Conservation (phyloP, 2,797 vertebrate genomes). For the Pangasius sanitwongsei region DNA sequence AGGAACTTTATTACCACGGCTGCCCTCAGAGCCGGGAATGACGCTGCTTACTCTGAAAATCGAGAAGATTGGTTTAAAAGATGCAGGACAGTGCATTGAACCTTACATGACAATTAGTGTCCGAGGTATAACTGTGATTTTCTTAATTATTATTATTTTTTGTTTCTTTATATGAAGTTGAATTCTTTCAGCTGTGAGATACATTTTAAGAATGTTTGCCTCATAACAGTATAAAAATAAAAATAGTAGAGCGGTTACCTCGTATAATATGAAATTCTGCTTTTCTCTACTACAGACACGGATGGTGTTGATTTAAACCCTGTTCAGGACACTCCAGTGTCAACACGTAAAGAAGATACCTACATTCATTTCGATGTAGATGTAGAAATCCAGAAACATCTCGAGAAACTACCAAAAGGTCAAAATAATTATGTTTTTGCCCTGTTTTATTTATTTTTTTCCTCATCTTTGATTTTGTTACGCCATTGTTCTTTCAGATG, state of each 20-base stretch:
- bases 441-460: neutral
- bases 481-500: neutral
- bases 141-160: no score
- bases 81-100: conserved; percentile 97
- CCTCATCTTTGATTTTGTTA: neutral
- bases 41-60: conserved; percentile 91
- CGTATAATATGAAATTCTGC: neutral
- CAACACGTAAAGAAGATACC: conserved; percentile 91
- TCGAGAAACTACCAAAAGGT: conserved; percentile 98
- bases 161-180: neutral
- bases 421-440: neutral
- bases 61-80: conserved; percentile 97
- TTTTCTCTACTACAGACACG: conserved; percentile 77
- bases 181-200: neutral
- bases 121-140: conserved; percentile 79
- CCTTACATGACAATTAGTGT: conserved; percentile 97
- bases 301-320: conserved; percentile 94
- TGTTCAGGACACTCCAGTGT: conserved; percentile 94
- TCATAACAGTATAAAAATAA: neutral
- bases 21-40: conserved; percentile 97
- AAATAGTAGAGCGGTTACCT: no score
- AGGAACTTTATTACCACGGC: conserved; percentile 94
- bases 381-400: conserved; percentile 95
- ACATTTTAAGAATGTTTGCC: neutral
- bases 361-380: conserved; percentile 95